These are phyloP conservation scores for Nibea albiflora DNA, from an alignment of 2,113 vertebrate genomes.

Conservation along the genomic window DNA sequence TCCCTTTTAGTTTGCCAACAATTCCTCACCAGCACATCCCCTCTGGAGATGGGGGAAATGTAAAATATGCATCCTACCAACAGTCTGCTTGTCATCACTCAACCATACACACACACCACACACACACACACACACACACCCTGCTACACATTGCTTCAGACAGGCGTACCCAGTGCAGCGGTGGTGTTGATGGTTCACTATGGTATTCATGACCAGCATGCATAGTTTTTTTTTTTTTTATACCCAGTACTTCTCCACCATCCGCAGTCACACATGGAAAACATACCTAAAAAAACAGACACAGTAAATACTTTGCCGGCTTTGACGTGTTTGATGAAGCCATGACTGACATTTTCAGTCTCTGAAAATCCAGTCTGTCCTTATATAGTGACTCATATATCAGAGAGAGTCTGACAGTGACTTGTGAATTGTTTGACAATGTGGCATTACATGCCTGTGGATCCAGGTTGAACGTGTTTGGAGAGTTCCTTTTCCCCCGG, in stretches of 20 bases:
- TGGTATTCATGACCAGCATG: slow-evolving; percentile 14
- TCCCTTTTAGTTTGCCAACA: slow-evolving; percentile 16
- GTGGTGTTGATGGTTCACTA: slow-evolving; percentile 29
- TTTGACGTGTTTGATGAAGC: slow-evolving; percentile 22
- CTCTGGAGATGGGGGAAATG: slow-evolving; percentile 24
- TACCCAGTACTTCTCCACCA: neutral
- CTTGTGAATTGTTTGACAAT: neutral
- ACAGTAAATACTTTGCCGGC: neutral
- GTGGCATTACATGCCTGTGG: neutral
- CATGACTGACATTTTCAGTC: slow-evolving; percentile 16
- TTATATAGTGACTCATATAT: neutral
- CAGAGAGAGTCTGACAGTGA: neutral
- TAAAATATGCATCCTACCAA: slow-evolving; percentile 40
- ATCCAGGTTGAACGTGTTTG: neutral
- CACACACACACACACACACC: slow-evolving; percentile 2
- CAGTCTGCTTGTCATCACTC: slow-evolving; percentile 29
- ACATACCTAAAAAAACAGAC: neutral
- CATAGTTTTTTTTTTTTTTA: slow-evolving; percentile 7
- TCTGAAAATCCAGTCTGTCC: slow-evolving; percentile 14
- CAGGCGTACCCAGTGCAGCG: slow-evolving; percentile 32
- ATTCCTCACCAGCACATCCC: slow-evolving; percentile 12
- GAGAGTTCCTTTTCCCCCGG: neutral
- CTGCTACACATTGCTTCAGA: slow-evolving; percentile 28
- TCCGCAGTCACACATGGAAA: slow-evolving; percentile 2
- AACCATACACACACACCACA: slow-evolving; percentile 1